Evolutionary conservation across 2,797 vertebrate species (phyloP).

Genomic region (Pelochelys cantorii): DNA sequence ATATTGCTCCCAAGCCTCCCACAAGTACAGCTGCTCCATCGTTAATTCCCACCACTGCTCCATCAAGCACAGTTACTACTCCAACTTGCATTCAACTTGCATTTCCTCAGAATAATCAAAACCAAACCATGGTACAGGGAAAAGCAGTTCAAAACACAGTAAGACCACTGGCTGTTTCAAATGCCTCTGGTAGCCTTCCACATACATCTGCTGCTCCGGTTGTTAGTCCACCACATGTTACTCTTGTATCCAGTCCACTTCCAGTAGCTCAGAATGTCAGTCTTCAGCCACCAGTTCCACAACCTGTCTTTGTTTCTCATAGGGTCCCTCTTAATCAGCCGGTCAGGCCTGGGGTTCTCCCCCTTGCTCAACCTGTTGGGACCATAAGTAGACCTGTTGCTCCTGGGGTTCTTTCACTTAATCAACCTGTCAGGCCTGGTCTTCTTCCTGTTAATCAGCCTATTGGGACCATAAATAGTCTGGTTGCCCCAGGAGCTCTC

Average conservation of each 20-base stretch:
- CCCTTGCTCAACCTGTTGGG: constrained; percentile 67
- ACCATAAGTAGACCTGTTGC: constrained; percentile 54
- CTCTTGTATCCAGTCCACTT: constrained; percentile 82
- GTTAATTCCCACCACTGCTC: not conserved
- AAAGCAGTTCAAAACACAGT: constrained; percentile 43
- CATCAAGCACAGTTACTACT: not conserved
- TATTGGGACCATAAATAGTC: constrained; percentile 56
- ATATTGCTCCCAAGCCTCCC: constrained; percentile 84
- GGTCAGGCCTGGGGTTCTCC: constrained; percentile 62
- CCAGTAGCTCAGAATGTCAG: constrained; percentile 77
- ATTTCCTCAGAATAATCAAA: constrained; percentile 74
- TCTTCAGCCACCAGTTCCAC: constrained; percentile 76
- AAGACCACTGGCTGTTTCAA: constrained; percentile 51
- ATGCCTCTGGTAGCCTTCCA: constrained; percentile 72
- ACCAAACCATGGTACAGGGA: constrained; percentile 46
- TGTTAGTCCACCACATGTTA: constrained; percentile 48
- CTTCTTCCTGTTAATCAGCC: constrained; percentile 74
- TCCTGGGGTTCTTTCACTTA: constrained; percentile 70
- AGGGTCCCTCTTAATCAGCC: constrained; percentile 79
- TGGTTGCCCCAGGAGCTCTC: not conserved
- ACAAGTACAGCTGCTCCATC: not conserved
- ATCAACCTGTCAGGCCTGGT: constrained; percentile 61
- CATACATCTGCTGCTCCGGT: constrained; percentile 71
- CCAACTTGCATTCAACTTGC: constrained; percentile 71
- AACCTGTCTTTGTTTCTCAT: constrained; percentile 82